Conservation (phyloP, 2,888 invertebrate genomes). For the Drosophila borealis region DNA sequence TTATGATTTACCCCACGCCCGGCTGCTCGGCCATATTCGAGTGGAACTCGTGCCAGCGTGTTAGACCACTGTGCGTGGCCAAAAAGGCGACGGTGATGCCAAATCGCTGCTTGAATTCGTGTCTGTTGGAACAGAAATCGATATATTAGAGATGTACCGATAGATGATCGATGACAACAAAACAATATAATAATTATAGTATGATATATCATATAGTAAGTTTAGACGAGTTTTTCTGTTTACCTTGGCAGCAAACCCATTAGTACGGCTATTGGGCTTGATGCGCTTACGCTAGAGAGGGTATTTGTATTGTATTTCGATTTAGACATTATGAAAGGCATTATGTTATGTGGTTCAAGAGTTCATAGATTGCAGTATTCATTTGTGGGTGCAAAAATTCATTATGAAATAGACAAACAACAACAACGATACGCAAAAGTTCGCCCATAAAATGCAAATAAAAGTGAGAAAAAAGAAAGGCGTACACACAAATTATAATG, state of each 20-base stretch:
- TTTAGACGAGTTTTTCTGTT: slow-evolving; percentile 83
- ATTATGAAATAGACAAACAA: slow-evolving; percentile 61
- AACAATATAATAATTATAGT: slow-evolving; percentile 5
- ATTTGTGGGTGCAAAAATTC: slow-evolving; percentile 67
- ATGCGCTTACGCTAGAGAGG: slow-evolving; percentile 89
- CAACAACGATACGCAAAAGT: slow-evolving; percentile 52
- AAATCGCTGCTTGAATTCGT: slow-evolving; percentile 92
- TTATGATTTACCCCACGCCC: slow-evolving; percentile 81
- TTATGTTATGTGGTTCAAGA: slow-evolving; percentile 68
- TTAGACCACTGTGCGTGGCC: slow-evolving; percentile 95
- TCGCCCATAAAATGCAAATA: slow-evolving; percentile 67
- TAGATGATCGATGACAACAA: background rate
- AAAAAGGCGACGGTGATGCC: slow-evolving; percentile 94
- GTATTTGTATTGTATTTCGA: slow-evolving; percentile 58
- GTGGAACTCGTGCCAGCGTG: slow-evolving; percentile 93
- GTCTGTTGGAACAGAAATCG: slow-evolving; percentile 86
- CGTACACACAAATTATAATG: slow-evolving; percentile 68
- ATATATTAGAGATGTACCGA: slow-evolving; percentile 30
- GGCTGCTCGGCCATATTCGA: slow-evolving; percentile 86
- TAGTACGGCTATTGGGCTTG: slow-evolving; percentile 95
- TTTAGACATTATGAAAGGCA: slow-evolving; percentile 66
- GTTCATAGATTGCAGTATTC: slow-evolving; percentile 58
- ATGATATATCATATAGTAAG: slow-evolving; percentile 21
- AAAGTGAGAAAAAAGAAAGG: slow-evolving; percentile 72
- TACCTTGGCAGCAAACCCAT: slow-evolving; percentile 97